phyloP scores from a whole-genome alignment of 2,797 vertebrate species.

The Darevskia mixta region DNA sequence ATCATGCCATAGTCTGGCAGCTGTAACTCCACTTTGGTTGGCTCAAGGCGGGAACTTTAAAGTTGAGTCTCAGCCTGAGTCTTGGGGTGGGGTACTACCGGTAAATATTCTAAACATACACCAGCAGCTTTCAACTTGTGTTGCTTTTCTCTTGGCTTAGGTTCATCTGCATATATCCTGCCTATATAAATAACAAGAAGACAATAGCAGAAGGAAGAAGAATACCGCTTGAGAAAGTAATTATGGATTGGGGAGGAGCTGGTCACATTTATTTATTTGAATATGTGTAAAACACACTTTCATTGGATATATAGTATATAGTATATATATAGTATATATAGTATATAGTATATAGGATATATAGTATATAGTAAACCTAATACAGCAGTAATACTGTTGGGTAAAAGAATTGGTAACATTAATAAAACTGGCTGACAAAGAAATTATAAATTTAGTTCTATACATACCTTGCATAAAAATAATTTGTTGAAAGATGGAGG shows the following conservation, averaged over 20 bases:
- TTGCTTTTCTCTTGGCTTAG: conserved; percentile 73
- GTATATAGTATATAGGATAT: no score
- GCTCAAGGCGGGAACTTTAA: not conserved
- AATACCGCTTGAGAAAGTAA: conserved; percentile 91
- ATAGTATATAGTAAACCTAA: no score
- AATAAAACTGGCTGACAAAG: no score
- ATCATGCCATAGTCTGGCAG: not conserved
- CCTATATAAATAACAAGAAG: conserved; percentile 97
- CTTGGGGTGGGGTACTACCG: not conserved
- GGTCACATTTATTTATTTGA: not conserved
- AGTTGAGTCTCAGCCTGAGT: not conserved
- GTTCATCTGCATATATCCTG: conserved; percentile 93
- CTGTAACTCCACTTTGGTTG: not conserved
- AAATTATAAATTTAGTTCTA: no score
- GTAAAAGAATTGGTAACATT: no score
- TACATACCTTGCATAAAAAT: not conserved
- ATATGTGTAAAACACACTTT: no score
- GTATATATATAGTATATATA: no score
- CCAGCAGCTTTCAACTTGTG: not conserved
- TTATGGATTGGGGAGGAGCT: not conserved
- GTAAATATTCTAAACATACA: not conserved
- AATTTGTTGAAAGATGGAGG: not conserved
- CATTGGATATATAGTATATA: no score
- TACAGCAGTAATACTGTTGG: not conserved
- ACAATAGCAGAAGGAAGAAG: conserved; percentile 93